Evolutionary conservation across 2,113 vertebrate genomes (phyloP).

Genomic region (Melanostigma gelatinosum): DNA sequence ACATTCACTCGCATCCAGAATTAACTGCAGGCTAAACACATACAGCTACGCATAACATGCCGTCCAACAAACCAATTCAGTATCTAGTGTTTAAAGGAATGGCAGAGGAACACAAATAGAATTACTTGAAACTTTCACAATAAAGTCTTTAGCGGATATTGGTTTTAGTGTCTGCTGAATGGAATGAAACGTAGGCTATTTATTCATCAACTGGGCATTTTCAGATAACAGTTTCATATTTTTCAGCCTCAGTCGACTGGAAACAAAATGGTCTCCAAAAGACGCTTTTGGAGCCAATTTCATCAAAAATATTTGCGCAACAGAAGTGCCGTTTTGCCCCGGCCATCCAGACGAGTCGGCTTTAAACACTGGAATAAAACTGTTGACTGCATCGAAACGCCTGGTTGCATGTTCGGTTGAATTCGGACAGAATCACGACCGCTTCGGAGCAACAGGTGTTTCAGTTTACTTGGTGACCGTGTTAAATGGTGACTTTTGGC

Average conservation of each 20-base stretch:
- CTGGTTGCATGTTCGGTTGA: neutral
- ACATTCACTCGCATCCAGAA: constrained; percentile 77
- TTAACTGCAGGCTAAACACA: constrained; percentile 78
- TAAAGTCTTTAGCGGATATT: constrained; percentile 21
- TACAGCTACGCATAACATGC: constrained; percentile 57
- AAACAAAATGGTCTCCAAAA: neutral
- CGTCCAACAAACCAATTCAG: constrained; percentile 55
- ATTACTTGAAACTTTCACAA: constrained; percentile 34
- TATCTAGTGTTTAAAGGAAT: constrained; percentile 45
- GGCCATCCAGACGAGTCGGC: neutral
- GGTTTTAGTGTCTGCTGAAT: constrained; percentile 24
- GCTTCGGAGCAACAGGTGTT: neutral
- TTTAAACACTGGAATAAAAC: neutral
- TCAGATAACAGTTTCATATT: neutral
- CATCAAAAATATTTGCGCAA: neutral
- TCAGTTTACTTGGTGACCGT: neutral
- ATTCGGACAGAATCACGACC: neutral
- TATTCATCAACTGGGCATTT: constrained; percentile 14
- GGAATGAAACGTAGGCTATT: constrained; percentile 22
- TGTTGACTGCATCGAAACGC: neutral
- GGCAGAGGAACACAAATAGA: constrained; percentile 29
- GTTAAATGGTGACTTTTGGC: neutral
- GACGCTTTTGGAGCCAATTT: neutral
- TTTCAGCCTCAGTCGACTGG: neutral
- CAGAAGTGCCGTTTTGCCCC: neutral